Evolutionary conservation across 1,140 invertebrate genomes (phyloP).

Genomic region (Hyphantria cunea): DNA sequence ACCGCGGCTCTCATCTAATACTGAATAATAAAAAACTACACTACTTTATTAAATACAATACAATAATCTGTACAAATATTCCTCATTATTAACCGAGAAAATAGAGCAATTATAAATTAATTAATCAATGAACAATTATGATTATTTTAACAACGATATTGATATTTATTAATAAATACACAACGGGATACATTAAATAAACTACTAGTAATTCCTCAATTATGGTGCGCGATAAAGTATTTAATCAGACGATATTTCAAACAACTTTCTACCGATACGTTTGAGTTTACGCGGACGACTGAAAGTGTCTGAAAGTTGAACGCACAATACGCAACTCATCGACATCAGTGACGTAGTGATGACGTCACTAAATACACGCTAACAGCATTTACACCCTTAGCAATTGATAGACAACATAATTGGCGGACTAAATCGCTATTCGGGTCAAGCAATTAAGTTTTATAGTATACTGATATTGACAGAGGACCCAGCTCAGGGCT

Average conservation of each 20-base stretch:
- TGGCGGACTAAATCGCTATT: neutral
- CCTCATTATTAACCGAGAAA: too few species aligned
- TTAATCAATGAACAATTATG: too few species aligned
- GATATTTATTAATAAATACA: conserved; percentile 12
- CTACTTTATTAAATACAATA: too few species aligned
- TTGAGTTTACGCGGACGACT: conserved; percentile 46
- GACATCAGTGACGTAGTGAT: conserved; percentile 44
- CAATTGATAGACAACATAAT: neutral
- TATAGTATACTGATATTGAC: conserved; percentile 8
- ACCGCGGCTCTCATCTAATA: too few species aligned
- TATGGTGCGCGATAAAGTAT: too few species aligned
- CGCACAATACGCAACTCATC: conserved; percentile 46
- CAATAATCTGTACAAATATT: too few species aligned
- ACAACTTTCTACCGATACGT: conserved; percentile 19
- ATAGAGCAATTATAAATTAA: too few species aligned
- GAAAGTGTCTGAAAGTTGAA: conserved; percentile 36
- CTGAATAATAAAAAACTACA: too few species aligned
- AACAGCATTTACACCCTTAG: conserved; percentile 3
- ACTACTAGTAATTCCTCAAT: too few species aligned
- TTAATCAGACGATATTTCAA: too few species aligned
- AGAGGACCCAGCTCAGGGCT: conserved; percentile 12
- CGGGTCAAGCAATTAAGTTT: conserved; percentile 17
- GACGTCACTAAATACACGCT: conserved; percentile 34
- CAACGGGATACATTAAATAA: too few species aligned
- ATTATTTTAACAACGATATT: too few species aligned